Base-by-base conservation (phyloP, 2,888 invertebrate species). In the Cephus rjabovi region DNA sequence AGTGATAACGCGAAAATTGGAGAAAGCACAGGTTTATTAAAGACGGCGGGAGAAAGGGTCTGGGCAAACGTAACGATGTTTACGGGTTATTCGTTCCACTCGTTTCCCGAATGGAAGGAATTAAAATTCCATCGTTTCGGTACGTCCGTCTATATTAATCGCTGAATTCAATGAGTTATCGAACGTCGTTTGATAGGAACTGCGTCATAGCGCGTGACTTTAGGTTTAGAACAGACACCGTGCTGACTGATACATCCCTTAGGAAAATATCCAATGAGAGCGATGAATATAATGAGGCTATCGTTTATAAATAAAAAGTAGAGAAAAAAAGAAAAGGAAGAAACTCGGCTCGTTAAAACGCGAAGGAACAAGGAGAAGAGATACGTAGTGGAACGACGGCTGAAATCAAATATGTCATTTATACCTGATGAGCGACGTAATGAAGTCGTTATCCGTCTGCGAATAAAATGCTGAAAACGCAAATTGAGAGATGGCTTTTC, bases 351-450 rank as follows among this genome's bases (percentile, higher is more conserved):
- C 56, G 56, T 56, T 56, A 56, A 15, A 56, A 23, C 23, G 40
- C 23, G 9, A 2, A 56, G 56, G 56, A 23, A 56, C 56, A 56
- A 23, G 56, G 23, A 56, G 23, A 23, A 56, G 1, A 56, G 56
- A 23, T 56, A 56, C 56, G 56, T 23, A 56, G 56, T 1, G 23
- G 23, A 56, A 15, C 35, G 74, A 34, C n/a, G 83, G 80, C 80
- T 83, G 83, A 85, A 86, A 87, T 88, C 87, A 88, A 87, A 89
- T 89, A 87, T 88, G 89, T 89, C 89, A 89, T 88, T 88, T 87
- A 89, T 87, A 88, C 85, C 87, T 88, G 88, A 88, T 88, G 87
- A 88, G 84, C 78, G 78, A 79, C 80, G 83, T 89, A 89, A 89
- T 86, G 89, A 89, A 89, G 86, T 86, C 87, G 86, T 88, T 89